A percentile compares a stretch with the other conserved stretches of the same genome.
phyloP scores from a whole-genome alignment of 2,797 vertebrate genomes.

The Bufotes viridis region DNA sequence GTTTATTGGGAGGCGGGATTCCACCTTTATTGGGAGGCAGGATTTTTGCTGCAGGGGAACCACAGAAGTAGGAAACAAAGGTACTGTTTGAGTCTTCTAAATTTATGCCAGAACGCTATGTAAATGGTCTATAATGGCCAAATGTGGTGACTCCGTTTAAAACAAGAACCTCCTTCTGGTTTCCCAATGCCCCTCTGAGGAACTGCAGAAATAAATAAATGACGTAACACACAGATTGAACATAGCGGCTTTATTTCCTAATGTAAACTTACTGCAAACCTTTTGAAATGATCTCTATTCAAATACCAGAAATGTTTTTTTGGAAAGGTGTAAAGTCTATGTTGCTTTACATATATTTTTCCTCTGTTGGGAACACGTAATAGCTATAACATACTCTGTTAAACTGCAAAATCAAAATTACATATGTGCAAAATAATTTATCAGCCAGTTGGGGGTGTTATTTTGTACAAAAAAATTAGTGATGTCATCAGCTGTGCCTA shows the following conservation, averaged over 20 bases:
- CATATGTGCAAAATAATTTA: constrained; percentile 44
- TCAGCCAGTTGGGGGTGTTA: background rate
- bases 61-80: too few species aligned
- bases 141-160: too few species aligned
- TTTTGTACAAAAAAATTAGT: background rate
- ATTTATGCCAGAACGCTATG: too few species aligned
- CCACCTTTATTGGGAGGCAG: too few species aligned
- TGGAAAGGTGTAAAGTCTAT: background rate
- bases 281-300: background rate
- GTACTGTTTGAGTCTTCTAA: too few species aligned
- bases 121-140: too few species aligned
- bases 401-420: background rate
- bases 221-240: background rate
- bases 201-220: too few species aligned
- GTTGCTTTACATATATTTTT: background rate
- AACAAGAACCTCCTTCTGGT: too few species aligned
- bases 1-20: too few species aligned
- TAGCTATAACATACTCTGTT: background rate
- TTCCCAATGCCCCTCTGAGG: too few species aligned
- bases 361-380: background rate
- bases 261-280: constrained; percentile 33
- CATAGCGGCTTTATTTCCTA: constrained; percentile 13
- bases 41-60: too few species aligned
- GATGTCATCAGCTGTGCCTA: background rate
- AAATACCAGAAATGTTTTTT: background rate